A percentile compares a stretch with the other conserved stretches of the same genome.
These are phyloP conservation scores for Upupa epops DNA, from an alignment of 2,113 vertebrate genomes.

Conservation along the genomic window DNA sequence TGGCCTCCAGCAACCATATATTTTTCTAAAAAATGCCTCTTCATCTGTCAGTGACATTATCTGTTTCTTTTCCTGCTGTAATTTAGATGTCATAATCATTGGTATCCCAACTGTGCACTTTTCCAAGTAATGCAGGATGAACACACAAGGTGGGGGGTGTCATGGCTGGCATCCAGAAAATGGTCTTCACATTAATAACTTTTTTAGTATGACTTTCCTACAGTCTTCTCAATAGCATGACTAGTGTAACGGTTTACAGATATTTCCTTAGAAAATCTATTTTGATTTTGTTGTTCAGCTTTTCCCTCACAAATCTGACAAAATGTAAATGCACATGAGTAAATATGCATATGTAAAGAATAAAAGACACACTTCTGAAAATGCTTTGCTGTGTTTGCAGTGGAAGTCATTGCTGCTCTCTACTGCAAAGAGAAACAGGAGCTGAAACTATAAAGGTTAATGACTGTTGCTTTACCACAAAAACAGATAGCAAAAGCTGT, in stretches of 20 bases:
- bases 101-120: neutral
- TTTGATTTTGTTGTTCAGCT: neutral
- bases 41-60: neutral
- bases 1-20: slow-evolving; percentile 21
- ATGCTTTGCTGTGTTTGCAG: neutral
- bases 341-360: neutral
- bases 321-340: neutral
- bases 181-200: neutral
- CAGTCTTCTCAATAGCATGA: neutral
- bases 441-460: slow-evolving; percentile 29
- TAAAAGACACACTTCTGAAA: neutral
- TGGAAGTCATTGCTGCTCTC: neutral
- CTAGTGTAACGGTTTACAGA: neutral
- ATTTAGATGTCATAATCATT: neutral
- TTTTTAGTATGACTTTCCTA: neutral
- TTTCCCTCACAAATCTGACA: neutral
- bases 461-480: neutral
- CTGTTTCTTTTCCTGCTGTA: slow-evolving; percentile 1
- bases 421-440: neutral
- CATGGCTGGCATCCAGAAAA: neutral
- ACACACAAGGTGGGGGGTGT: neutral
- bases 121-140: neutral
- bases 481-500: neutral
- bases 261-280: neutral
- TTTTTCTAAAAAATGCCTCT: neutral